Evolutionary conservation across 2,888 invertebrate genomes (phyloP), one percentile per base, ranked within the genome.

Genomic region (Caenorhabditis virilis): DNA sequence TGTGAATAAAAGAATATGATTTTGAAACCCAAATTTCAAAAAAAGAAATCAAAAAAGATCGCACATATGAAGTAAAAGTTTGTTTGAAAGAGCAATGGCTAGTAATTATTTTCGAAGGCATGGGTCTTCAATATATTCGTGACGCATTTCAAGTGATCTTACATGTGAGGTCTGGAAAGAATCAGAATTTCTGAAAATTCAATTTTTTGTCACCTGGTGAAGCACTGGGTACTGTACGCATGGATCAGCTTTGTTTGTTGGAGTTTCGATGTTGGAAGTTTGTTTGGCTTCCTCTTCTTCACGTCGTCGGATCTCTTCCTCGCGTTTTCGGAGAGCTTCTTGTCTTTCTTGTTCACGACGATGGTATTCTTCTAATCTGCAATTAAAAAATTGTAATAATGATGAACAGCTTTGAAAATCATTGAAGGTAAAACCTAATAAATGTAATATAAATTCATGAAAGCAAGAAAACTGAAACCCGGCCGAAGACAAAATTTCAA

Each of bases 71-170:
- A 13, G 15, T 26, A 27, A 36, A 35, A 26, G 18, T 4, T 26
- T 30, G 13, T 30, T n/a, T n/a, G n/a, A n/a, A n/a, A n/a, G n/a
- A n/a, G n/a, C n/a, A n/a, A n/a, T n/a, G n/a, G n/a, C n/a, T n/a
- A n/a, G n/a, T 6, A 23, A 20, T 62, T 39, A 62, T 25, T 30
- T 54, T n/a, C 47, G 41, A 27, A 58, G 45, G 33, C 64, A 64
- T 42, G 64, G 64, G 47, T 64, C 64, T 33, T 64, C 64, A 20
- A 64, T 50, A 26, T 58, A 58, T 41, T 64, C 58, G 20, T 56
- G 56, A 13, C 62, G 62, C 7, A 46, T 33, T 36, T 57, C 57
- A 25, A 63, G 26, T 2, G 53, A 45, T 49, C 63, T 23, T n/a
- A n/a, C n/a, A n/a, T n/a, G n/a, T n/a, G n/a, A n/a, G n/a, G n/a